These are phyloP conservation scores for Drosophila kanekoi DNA, from an alignment of 2,888 invertebrate genomes.

Conservation along the genomic window DNA sequence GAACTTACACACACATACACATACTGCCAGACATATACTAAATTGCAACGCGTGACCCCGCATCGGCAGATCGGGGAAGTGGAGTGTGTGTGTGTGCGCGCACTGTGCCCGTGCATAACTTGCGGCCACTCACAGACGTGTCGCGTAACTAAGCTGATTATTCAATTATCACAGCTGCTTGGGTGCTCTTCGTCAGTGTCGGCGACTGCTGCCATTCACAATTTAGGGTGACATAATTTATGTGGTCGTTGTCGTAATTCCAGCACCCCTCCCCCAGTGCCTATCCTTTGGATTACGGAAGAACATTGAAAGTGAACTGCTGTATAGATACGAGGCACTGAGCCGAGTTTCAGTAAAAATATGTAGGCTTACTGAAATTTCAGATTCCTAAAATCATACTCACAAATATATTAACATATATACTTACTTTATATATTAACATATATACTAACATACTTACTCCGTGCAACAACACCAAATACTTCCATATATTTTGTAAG, in stretches of 20 bases:
- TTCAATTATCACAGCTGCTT: slow-evolving; percentile 76
- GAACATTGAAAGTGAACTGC: slow-evolving; percentile 38
- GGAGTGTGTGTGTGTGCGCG: background rate
- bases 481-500: background rate
- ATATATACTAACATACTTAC: background rate
- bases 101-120: slow-evolving; percentile 34
- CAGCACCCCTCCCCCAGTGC: slow-evolving; percentile 3
- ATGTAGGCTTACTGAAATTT: background rate
- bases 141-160: slow-evolving; percentile 73
- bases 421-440: background rate
- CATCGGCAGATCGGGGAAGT: background rate
- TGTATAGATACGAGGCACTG: slow-evolving; percentile 29
- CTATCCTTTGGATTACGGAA: slow-evolving; percentile 39
- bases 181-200: slow-evolving; percentile 62
- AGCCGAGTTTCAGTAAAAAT: slow-evolving; percentile 1
- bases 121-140: slow-evolving; percentile 47
- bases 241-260: slow-evolving; percentile 36
- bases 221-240: slow-evolving; percentile 69
- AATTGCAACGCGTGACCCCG: slow-evolving; percentile 11
- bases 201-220: slow-evolving; percentile 56
- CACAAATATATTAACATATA: background rate
- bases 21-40: background rate
- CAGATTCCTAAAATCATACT: background rate
- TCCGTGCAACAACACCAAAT: background rate
- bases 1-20: slow-evolving; percentile 4